Evolutionary conservation across 2,113 vertebrate genomes (phyloP), one percentile per base, ranked within the genome.

Genomic region (Paratilapia polleni): DNA sequence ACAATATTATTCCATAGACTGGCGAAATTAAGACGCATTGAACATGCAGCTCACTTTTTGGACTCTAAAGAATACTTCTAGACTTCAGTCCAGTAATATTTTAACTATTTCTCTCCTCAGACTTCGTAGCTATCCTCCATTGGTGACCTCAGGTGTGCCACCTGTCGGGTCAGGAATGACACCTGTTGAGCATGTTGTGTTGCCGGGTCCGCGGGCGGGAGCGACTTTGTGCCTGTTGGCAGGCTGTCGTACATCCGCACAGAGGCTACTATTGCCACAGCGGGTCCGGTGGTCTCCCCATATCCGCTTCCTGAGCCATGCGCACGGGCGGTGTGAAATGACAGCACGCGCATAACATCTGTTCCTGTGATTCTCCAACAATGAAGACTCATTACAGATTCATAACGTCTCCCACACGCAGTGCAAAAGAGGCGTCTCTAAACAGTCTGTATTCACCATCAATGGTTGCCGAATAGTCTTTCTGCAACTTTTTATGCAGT

Each of bases 341-440:
- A 92, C 93, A 91, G 93, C 94, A 92, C 86, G 92, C 95, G 93
- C 91, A 87, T 83, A 87, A 95, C 96, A 96, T 96, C 96, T 97
- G 97, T 92, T 95, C 34, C n/a, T 86, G 83, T 41, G 80, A 60
- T 87, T 84, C 83, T 22, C 88, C 93, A 93, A 96, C 96, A 96
- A 96, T 94, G 89, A 94, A 52, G 75, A 70, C 95, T 95, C 94
- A 96, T 97, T 97, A 97, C 95, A 52, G 86, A 96, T 96, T 95
- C 95, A 96, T 95, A 96, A 95, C 94, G 95, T 95, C 91, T 91
- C 79, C 74, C 58, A 56, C 87, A 83, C 61, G 81, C 85, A 78
- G 76, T 31, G 77, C 70, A 77, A 36, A 80, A 78, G 74, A 81
- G 24, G 81, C 79, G 84, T 43, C 61, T 61, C 61, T 12, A 41